These are phyloP conservation scores for Rhabdomys dilectus DNA, from an alignment of 2,113 vertebrate species.

Conservation along the genomic window DNA sequence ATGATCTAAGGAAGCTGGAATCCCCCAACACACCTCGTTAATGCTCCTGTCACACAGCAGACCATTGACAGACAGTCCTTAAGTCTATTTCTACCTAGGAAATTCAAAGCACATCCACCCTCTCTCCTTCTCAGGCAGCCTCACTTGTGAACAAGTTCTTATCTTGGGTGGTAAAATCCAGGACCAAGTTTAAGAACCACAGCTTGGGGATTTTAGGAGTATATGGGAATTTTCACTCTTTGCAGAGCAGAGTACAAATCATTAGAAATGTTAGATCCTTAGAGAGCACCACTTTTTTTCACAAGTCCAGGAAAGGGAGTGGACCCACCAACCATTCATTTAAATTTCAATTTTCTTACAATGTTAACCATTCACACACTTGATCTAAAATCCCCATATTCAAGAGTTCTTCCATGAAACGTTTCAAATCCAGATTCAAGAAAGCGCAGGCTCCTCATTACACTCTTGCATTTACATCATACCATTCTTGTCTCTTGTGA, in stretches of 20 bases:
- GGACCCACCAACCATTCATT: background rate
- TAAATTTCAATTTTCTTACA: background rate
- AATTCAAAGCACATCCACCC: conserved; percentile 9
- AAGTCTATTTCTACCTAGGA: background rate
- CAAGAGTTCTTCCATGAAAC: background rate
- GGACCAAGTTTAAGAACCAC: conserved; percentile 55
- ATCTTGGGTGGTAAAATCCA: conserved; percentile 22
- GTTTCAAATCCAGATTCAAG: background rate
- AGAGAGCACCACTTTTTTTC: background rate
- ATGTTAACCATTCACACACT: background rate
- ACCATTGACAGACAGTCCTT: background rate
- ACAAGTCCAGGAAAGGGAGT: background rate
- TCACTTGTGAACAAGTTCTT: conserved; percentile 57
- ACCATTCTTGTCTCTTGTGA: background rate
- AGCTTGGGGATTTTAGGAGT: background rate
- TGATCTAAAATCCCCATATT: background rate
- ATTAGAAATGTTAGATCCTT: background rate
- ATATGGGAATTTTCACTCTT: background rate
- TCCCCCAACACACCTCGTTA: conserved; percentile 36
- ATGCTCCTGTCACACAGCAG: conserved; percentile 8
- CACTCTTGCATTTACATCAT: background rate
- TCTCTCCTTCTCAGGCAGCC: background rate
- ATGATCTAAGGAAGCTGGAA: conserved; percentile 67
- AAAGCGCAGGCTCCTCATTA: background rate
- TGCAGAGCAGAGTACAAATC: background rate